Percentiles rank a stretch among this genome's conserved stretches.
These are phyloP conservation scores for Polypterus bichir DNA, from an alignment of 2,113 vertebrate species.

Conservation along the genomic window DNA sequence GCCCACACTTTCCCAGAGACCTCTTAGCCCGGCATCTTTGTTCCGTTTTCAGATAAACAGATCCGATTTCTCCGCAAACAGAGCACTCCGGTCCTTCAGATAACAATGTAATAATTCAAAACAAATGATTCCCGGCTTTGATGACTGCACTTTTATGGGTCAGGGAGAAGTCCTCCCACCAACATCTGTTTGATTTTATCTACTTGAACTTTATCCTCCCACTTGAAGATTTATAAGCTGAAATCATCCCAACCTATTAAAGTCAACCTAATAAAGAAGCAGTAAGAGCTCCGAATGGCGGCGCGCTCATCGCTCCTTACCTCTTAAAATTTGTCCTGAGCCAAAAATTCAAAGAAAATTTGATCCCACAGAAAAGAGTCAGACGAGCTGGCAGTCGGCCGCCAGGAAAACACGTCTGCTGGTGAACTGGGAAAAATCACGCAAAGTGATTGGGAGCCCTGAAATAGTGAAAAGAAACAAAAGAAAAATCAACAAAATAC, in stretches of 20 bases:
- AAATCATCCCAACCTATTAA: slow-evolving; percentile 85
- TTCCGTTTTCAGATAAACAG: slow-evolving; percentile 98
- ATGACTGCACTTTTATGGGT: slow-evolving; percentile 98
- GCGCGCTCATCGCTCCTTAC: slow-evolving; percentile 49
- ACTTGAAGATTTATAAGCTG: slow-evolving; percentile 93
- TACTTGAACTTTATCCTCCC: slow-evolving; percentile 97
- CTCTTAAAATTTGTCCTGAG: slow-evolving; percentile 45
- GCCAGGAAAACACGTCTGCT: too few species aligned
- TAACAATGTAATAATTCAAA: slow-evolving; percentile 99
- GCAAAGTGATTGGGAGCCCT: too few species aligned
- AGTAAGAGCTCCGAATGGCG: slow-evolving; percentile 55
- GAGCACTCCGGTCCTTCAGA: slow-evolving; percentile 82
- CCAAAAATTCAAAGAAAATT: slow-evolving; percentile 36
- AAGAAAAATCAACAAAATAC: too few species aligned
- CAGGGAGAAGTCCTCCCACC: slow-evolving; percentile 84
- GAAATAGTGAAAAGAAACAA: too few species aligned
- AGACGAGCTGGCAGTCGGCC: too few species aligned
- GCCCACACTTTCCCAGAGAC: slow-evolving; percentile 73
- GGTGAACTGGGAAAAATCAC: too few species aligned
- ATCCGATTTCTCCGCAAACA: slow-evolving; percentile 98
- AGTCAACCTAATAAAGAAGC: slow-evolving; percentile 67
- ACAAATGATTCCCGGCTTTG: slow-evolving; percentile 98
- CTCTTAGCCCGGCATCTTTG: slow-evolving; percentile 59
- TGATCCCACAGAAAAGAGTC: slow-evolving; percentile 3
- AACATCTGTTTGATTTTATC: slow-evolving; percentile 99